phyloP scores from a whole-genome alignment of 2,888 invertebrate species.

The Ischnus inquisitorius region DNA sequence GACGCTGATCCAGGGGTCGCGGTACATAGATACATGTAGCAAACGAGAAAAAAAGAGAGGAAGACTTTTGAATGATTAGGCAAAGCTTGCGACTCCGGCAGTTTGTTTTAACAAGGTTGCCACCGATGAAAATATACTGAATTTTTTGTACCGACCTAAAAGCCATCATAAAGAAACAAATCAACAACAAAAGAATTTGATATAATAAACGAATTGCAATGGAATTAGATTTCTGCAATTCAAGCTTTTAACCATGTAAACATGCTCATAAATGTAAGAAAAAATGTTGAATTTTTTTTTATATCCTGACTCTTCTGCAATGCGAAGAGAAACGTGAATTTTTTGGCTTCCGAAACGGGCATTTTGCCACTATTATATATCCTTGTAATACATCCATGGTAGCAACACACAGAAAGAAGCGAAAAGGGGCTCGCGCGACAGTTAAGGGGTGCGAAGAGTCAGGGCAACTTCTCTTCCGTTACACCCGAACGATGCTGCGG shows the following conservation, averaged over 20 bases:
- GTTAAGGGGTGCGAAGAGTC: slow-evolving; percentile 43
- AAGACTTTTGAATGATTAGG: slow-evolving; percentile 44
- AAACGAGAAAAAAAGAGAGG: neutral
- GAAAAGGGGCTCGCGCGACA: slow-evolving; percentile 47
- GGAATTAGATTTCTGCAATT: too few species aligned
- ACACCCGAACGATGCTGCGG: slow-evolving; percentile 38
- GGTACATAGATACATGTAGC: slow-evolving; percentile 9
- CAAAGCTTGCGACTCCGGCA: slow-evolving; percentile 57
- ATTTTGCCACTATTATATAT: slow-evolving; percentile 33
- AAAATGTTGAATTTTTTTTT: neutral
- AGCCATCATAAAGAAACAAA: neutral
- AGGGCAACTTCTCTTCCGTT: slow-evolving; percentile 29
- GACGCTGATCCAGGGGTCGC: slow-evolving; percentile 31
- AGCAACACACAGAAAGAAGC: slow-evolving; percentile 23
- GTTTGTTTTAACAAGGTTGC: slow-evolving; percentile 76
- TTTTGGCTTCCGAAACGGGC: slow-evolving; percentile 48
- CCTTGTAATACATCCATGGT: slow-evolving; percentile 42
- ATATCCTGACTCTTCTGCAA: neutral
- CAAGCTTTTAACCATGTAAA: neutral
- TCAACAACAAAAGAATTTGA: neutral
- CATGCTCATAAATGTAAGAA: neutral
- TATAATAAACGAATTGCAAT: too few species aligned
- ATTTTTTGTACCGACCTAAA: too few species aligned
- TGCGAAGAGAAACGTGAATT: neutral
- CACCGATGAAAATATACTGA: neutral